Conservation (phyloP, 2,888 invertebrate species). For the Silvanus unidentatus region DNA sequence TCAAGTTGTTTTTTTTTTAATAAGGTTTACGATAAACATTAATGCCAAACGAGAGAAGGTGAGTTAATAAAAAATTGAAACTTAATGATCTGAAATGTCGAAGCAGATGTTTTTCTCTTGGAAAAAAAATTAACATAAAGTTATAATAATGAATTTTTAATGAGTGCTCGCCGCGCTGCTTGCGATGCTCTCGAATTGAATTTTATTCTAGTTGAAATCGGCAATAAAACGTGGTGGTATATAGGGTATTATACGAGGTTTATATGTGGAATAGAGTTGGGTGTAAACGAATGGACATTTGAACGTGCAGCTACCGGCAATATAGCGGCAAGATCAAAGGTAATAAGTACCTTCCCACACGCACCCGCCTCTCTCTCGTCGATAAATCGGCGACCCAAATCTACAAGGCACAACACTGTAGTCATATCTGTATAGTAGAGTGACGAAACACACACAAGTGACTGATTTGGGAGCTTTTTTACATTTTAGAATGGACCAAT, state of each 20-base stretch:
- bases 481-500: constrained; percentile 23
- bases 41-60: constrained; percentile 1
- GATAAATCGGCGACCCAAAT: constrained; percentile 33
- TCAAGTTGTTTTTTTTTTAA: too few relatives aligned
- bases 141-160: constrained; percentile 30
- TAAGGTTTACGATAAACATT: constrained; percentile 4
- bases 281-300: constrained; percentile 17
- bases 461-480: constrained; percentile 23
- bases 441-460: constrained; percentile 30
- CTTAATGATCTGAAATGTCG: constrained; percentile 14
- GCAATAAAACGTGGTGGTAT: too few relatives aligned
- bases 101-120: constrained; percentile 20
- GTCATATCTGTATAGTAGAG: too few relatives aligned
- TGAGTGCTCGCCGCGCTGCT: too few relatives aligned
- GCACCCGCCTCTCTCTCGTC: constrained; percentile 34
- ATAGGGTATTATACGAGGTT: too few relatives aligned
- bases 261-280: constrained; percentile 12
- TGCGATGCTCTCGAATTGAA: too few relatives aligned
- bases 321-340: constrained; percentile 37
- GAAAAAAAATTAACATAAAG: constrained; percentile 24
- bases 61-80: constrained; percentile 13
- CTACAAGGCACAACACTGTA: too few relatives aligned
- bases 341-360: constrained; percentile 32
- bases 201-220: too few relatives aligned
- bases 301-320: constrained; percentile 23